phyloP scores from a whole-genome alignment of 2,888 invertebrate species.

The Emmelina monodactyla region DNA sequence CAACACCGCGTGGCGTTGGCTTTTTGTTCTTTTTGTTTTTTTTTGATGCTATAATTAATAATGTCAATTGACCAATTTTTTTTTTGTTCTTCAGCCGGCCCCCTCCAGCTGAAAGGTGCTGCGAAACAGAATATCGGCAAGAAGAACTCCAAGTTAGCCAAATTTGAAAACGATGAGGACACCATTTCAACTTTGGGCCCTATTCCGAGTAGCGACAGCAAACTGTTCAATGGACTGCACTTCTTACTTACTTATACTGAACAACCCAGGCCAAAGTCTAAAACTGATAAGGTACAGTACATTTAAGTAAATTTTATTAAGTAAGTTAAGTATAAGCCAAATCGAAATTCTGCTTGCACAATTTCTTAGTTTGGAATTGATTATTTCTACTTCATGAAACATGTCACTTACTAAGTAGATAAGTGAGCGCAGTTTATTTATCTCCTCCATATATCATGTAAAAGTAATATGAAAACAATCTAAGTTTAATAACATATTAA shows the following conservation, averaged over 20 bases:
- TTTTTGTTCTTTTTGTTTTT: no score
- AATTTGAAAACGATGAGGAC: slow-evolving; percentile 53
- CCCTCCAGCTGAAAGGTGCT: slow-evolving; percentile 58
- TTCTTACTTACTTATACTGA: slow-evolving; percentile 68
- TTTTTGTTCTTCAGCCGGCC: slow-evolving; percentile 48
- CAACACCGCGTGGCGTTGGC: no score
- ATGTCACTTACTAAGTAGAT: neutral
- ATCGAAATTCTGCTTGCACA: no score
- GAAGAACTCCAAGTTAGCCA: slow-evolving; percentile 55
- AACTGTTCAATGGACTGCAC: slow-evolving; percentile 59
- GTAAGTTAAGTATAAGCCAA: no score
- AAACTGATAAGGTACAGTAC: slow-evolving; percentile 17
- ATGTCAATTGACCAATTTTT: no score
- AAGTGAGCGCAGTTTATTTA: no score
- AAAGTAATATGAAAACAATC: neutral
- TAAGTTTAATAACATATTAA: no score
- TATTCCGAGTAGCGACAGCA: slow-evolving; percentile 51
- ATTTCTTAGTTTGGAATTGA: no score
- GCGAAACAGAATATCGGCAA: slow-evolving; percentile 58
- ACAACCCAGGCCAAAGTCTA: slow-evolving; percentile 24
- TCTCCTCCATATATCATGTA: no score
- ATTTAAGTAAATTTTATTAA: neutral
- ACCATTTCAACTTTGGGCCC: slow-evolving; percentile 61
- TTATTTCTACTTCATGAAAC: slow-evolving; percentile 19
- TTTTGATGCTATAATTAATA: no score